phyloP scores from a whole-genome alignment of 2,113 vertebrate genomes.

The Oncorhynchus clarkii region DNA sequence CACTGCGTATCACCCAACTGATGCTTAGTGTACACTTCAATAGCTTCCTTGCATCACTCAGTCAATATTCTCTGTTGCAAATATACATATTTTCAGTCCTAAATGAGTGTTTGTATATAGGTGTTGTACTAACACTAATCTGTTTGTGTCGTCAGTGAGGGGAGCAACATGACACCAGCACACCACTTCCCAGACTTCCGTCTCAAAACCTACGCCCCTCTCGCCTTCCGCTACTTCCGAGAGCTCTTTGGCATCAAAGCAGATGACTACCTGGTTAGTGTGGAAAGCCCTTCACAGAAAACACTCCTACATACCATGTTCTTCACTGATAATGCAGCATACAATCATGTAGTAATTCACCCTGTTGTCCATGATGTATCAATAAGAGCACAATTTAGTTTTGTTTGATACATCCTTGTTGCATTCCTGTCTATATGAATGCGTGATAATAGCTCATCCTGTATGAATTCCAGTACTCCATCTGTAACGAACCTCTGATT shows the following conservation, averaged over 20 bases:
- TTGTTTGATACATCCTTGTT: neutral
- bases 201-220: slow-evolving; percentile 93
- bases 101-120: neutral
- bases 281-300: neutral
- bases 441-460: neutral
- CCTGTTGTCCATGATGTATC: no score
- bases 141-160: slow-evolving; percentile 75
- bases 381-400: no score
- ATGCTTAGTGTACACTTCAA: no score
- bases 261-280: slow-evolving; percentile 93
- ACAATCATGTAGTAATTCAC: no score
- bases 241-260: slow-evolving; percentile 97
- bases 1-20: neutral
- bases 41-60: no score
- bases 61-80: no score
- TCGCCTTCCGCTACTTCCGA: slow-evolving; percentile 96
- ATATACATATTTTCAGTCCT: neutral
- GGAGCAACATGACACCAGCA: slow-evolving; percentile 94
- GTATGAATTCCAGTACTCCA: slow-evolving; percentile 81
- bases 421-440: neutral
- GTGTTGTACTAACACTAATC: neutral
- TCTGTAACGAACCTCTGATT: slow-evolving; percentile 92
- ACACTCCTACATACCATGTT: no score
- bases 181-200: slow-evolving; percentile 95
- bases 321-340: no score